Base-by-base conservation (phyloP, 1,140 invertebrate genomes). In the Lordiphosa collinella region DNA sequence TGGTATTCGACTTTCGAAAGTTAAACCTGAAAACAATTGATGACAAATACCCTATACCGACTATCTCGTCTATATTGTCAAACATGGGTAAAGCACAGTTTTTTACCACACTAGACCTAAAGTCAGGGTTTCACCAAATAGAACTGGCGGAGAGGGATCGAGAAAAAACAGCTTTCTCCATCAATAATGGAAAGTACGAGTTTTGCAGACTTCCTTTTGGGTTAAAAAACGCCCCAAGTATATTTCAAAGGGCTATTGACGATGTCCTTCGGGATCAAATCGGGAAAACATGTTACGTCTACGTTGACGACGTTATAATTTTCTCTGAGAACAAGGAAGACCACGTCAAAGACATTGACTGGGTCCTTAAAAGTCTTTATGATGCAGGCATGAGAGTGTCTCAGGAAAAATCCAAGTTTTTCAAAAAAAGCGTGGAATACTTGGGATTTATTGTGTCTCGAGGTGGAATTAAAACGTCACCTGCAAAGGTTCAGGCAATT, bases 221-320 rank as follows among this genome's bases (percentile, higher is more conserved):
- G 8, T 18, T 40, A 0, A 48, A 41, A 16, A 40, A 56, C 31
- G 44, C 44, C 1, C 11, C 14, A 4, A 56, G 44, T 29, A 56
- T 55, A 4, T 47, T 55, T 22, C 34, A 55, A n/a, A 46, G 52
- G 22, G 52, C 52, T 10, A 55, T 55, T 10, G 53, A 31, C n/a
- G 14, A 48, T 11, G 44, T 56, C 9, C 25, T 49, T 5, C 22
- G n/a, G n/a, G 44, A 41, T 9, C 8, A 5, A 37, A 41, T 32
- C 10, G 8, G n/a, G n/a, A 14, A 41, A 11, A n/a, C 31, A 10
- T 41, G 44, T 1, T 41, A 35, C 14, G 36, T 57, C 5, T 41
- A 49, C n/a, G 47, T 51, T 4, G 16, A 58, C 2, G 47, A 58
- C 1, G 31, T 51, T 0, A 43, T 44, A 11, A 43, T 51, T 12